Base-by-base conservation (phyloP, 1,140 invertebrate species). In the Drosophila ohnishii region DNA sequence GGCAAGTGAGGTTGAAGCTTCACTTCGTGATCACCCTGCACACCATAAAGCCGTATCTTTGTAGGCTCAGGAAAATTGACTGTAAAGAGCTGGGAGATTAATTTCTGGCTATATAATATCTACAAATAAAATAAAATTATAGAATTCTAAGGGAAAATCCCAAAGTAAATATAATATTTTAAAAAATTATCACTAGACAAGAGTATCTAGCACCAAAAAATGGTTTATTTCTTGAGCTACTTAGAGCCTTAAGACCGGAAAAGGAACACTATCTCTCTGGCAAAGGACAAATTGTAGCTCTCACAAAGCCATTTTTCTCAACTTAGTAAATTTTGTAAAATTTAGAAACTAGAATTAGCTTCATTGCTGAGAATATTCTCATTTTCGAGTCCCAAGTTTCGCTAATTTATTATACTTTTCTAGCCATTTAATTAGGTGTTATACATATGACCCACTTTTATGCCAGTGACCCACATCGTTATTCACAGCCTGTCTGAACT, bases 11-110 rank as follows among this genome's bases (percentile, higher is more conserved):
- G 47, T 34, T 71, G 19, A 75, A 71, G 28, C 74, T 88, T 8
- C 78, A 55, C 14, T 78, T 67, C 16, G 44, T 71, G 5, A 63
- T 88, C 7, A 87, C 84, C 0, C 48, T 87, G 19, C 84, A 84
- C 30, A 87, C 84, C 32, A 55, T 67, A 14, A 57, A 71, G 19
- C 73, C 84, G 2, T 77, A 75, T 42, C 70, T 72, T 14, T 87
- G 80, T 58, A 77, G 51, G 22, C 25, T 84, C 4, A 73, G 62
- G 9, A 45, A 53, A 5, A 34, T 83, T 19, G 53, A 79, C 5
- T 10, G 14, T 30, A 8, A 28, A 48, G 3, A 28, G 3, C 19
- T 25, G 13, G 6, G 11, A 1, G 13, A 14, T 14, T 47, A 22
- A 14, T 44, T 44, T 44, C 8, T 4, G 16, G 39, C 16, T 45